Percentiles rank a stretch among this genome's conserved stretches.
These are phyloP conservation scores for Plecotus auritus DNA, from an alignment of 2,113 vertebrate species.

Conservation along the genomic window DNA sequence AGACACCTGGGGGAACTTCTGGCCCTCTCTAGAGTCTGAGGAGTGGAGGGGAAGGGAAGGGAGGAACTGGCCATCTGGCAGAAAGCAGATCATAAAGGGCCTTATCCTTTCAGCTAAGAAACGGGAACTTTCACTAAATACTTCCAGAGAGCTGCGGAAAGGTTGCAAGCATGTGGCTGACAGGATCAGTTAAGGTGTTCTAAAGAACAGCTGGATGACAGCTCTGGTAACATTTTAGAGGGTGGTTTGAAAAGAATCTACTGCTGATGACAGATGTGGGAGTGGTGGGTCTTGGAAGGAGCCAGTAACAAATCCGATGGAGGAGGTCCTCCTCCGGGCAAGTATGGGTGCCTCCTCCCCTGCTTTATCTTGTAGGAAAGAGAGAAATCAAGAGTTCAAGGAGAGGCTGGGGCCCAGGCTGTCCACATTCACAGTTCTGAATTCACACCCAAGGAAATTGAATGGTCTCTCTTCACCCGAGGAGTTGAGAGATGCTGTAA, in stretches of 20 bases:
- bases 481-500: background rate
- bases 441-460: background rate
- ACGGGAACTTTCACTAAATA: background rate
- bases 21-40: background rate
- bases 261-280: background rate
- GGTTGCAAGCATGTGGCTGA: background rate
- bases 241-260: background rate
- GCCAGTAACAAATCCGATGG: background rate
- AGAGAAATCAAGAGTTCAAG: background rate
- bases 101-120: background rate
- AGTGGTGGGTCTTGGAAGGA: background rate
- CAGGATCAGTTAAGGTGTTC: background rate
- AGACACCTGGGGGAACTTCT: background rate
- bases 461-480: background rate
- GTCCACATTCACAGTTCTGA: background rate
- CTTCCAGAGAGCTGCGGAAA: background rate
- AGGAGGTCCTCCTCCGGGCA: background rate
- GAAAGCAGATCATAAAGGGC: background rate
- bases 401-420: background rate
- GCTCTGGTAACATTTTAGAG: background rate
- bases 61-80: background rate
- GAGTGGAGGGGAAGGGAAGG: accelerated
- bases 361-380: background rate
- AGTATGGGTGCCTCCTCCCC: background rate
- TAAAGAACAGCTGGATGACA: background rate